Percentiles rank a stretch among this genome's conserved stretches.
These are phyloP conservation scores for Heptranchias perlo DNA, from an alignment of 2,113 vertebrate species.

Conservation along the genomic window DNA sequence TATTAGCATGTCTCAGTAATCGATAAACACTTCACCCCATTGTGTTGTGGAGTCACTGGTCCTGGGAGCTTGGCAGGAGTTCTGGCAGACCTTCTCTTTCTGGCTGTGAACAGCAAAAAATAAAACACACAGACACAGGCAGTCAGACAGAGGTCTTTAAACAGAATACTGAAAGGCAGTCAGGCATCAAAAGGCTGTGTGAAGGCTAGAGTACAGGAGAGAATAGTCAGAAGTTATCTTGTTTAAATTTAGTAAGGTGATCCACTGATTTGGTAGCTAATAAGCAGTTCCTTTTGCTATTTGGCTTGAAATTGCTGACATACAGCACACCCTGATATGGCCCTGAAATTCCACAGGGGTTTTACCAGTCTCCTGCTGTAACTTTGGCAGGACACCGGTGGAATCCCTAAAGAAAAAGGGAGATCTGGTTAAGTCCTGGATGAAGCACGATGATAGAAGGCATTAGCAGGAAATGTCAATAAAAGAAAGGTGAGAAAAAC, in stretches of 20 bases:
- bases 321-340: neutral
- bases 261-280: neutral
- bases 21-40: too few species aligned
- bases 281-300: neutral
- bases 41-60: too few species aligned
- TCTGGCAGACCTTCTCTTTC: too few species aligned
- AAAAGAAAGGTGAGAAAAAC: neutral
- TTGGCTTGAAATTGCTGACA: neutral
- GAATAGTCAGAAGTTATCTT: neutral
- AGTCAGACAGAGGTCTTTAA: too few species aligned
- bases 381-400: neutral
- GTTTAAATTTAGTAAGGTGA: neutral
- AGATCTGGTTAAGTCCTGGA: neutral
- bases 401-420: neutral
- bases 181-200: too few species aligned
- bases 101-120: too few species aligned
- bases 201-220: neutral
- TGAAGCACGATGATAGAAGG: neutral
- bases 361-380: too few species aligned
- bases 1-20: too few species aligned
- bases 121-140: too few species aligned
- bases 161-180: too few species aligned
- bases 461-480: neutral
- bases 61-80: too few species aligned
- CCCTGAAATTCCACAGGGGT: too few species aligned